Conservation (phyloP, 1,140 invertebrate genomes). For the Planococcus citri region DNA sequence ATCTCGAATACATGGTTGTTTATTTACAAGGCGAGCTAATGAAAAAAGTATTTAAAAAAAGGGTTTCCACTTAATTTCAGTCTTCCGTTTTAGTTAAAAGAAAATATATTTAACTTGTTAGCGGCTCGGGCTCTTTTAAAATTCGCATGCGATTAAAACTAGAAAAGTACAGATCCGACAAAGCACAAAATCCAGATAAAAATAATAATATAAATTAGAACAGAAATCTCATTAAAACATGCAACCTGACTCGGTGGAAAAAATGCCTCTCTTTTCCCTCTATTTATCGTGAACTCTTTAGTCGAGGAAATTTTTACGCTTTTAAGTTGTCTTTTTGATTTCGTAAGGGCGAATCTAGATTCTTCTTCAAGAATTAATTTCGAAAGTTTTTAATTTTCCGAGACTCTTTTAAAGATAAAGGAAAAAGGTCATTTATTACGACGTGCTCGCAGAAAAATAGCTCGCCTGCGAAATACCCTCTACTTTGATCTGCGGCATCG, state of each 20-base stretch:
- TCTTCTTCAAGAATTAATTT: not conserved
- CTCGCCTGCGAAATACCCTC: not conserved
- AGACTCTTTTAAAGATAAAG: not conserved
- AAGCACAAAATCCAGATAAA: slow-evolving; percentile 7
- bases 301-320: not conserved
- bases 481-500: too few species aligned
- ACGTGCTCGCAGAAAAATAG: not conserved
- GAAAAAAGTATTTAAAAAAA: not conserved
- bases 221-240: slow-evolving; percentile 7
- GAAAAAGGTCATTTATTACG: not conserved
- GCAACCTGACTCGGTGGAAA: not conserved
- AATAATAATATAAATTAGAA: slow-evolving; percentile 9
- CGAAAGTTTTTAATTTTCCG: not conserved
- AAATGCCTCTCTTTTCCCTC: not conserved
- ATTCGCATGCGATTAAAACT: slow-evolving; percentile 3
- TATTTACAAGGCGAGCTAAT: not conserved
- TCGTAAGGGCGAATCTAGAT: not conserved
- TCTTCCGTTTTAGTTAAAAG: slow-evolving; percentile 1
- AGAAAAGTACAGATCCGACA: not conserved
- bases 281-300: not conserved
- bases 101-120: slow-evolving; percentile 8
- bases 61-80: not conserved
- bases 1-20: not conserved
- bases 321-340: slow-evolving; percentile 8
- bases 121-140: not conserved